Evolutionary conservation across 1,140 invertebrate species (phyloP), one percentile per base, ranked within the genome.

Genomic region (Drosophila rufa): DNA sequence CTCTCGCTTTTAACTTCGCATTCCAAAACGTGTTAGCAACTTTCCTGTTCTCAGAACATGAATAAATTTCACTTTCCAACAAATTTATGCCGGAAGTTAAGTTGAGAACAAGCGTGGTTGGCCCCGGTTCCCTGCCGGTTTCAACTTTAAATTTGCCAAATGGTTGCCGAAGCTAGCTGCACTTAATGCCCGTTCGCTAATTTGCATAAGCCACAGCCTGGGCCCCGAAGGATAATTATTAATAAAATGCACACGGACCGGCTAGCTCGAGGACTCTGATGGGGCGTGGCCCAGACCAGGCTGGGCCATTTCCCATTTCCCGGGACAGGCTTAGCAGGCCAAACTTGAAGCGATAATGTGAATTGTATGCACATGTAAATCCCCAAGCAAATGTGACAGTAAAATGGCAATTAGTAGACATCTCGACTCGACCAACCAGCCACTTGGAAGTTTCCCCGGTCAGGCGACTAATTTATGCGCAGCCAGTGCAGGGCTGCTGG

Each of bases 331-430:
- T 74, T 69, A 61, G 78, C 82, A 45, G 70, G 62, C 59, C 61
- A 68, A 82, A 55, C 67, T 83, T 73, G 59, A 71, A 70, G 78
- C 68, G 69, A 76, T 86, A 80, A 77, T 80, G 80, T 83, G 59
- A 84, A 84, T 57, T 89, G 65, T 77, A 83, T 87, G 83, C 79
- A 74, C 84, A 89, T 87, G 84, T 80, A 89, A 89, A 83, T 89
- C 73, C 80, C 70, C 68, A 79, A 68, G 76, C 82, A 80, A 89
- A 89, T 83, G 83, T 89, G 80, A 89, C 84, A 86, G 80, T 69
- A 65, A 83, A 86, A 77, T 80, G 83, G 82, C 75, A 86, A 86
- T 86, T 86, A 86, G 75, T 68, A 79, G 80, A 76, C 79, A 87
- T 83, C 75, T 80, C 79, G 77, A 79, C 79, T 80, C 48, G 70